Base-by-base conservation (phyloP, 2,113 vertebrate genomes). In the Otis tarda region DNA sequence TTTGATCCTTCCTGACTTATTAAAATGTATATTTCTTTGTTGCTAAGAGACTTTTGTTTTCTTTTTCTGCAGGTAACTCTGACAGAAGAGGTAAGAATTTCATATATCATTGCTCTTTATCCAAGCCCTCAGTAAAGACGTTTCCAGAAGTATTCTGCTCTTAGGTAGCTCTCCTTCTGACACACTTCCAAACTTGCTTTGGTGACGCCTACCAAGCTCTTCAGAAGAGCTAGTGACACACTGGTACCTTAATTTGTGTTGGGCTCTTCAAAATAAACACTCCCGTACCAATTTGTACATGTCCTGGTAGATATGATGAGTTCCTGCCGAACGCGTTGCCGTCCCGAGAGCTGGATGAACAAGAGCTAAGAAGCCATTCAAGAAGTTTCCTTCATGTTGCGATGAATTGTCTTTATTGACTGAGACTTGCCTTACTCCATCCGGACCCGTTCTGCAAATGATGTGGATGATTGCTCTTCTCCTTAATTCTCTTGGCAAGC, bases 11-110 rank as follows among this genome's bases (percentile, higher is more conserved):
- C 53, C 27, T 93, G 84, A 70, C 43, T 79, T 96, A 64, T 35
- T 87, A 61, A 84, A 89, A 82, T 83, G 50, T 84, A 4, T 50
- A 14, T 91, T 94, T 65, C 77, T 86, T 57, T 76, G 87, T 95
- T 85, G 89, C 94, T 97, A 96, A 95, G 90, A 87, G 68, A 69
- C 76, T 95, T 94, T 69, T 97, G 91, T 97, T 97, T 97, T 97
- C 94, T 94, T 92, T 97, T 95, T 90, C 79, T 92, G 87, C 98
- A 98, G 98, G 95, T 97, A 97, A 98, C 95, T 93, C 96, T 95
- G 98, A 98, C 94, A 97, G 97, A 97, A 98, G 97, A 98, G 98
- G 98, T 98, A 97, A 89, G 52, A 67, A 75, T 83, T 71, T 74
- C 45, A 30, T 30, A 56, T 88, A 80, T 85, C 74, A 8, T 94